Evolutionary conservation across 1,140 invertebrate genomes (phyloP).

Genomic region (Aporrectodea caliginosa): DNA sequence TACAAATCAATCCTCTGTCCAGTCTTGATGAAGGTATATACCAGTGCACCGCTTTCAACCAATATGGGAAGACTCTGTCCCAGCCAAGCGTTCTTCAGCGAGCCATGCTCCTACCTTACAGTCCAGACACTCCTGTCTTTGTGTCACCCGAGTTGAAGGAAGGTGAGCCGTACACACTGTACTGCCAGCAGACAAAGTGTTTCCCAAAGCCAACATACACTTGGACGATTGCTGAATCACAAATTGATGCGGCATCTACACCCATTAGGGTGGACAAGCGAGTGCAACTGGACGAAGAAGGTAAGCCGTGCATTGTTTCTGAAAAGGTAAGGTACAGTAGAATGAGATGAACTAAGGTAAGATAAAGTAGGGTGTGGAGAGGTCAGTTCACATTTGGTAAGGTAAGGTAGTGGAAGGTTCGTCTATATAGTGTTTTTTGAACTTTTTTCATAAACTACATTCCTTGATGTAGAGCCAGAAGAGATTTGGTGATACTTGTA

Average conservation of each 20-base stretch:
- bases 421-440: neutral
- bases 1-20: neutral
- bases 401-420: neutral
- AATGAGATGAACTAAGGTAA: neutral
- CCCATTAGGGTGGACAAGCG: neutral
- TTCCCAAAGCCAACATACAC: neutral
- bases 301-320: neutral
- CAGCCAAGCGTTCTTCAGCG: neutral
- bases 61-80: neutral
- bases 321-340: neutral
- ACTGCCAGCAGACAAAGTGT: neutral
- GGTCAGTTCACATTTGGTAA: neutral
- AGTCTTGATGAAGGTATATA: neutral
- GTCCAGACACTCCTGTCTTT: neutral
- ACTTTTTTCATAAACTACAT: no score
- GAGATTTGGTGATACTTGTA: no score
- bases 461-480: no score
- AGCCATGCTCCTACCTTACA: neutral
- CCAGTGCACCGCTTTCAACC: neutral
- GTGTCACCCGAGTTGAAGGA: neutral
- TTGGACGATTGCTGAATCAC: neutral
- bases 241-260: neutral
- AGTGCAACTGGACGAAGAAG: neutral
- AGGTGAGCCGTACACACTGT: neutral
- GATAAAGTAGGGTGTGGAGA: neutral